Conservation (phyloP, 1,140 invertebrate species). For the Oreohelix idahoensis region DNA sequence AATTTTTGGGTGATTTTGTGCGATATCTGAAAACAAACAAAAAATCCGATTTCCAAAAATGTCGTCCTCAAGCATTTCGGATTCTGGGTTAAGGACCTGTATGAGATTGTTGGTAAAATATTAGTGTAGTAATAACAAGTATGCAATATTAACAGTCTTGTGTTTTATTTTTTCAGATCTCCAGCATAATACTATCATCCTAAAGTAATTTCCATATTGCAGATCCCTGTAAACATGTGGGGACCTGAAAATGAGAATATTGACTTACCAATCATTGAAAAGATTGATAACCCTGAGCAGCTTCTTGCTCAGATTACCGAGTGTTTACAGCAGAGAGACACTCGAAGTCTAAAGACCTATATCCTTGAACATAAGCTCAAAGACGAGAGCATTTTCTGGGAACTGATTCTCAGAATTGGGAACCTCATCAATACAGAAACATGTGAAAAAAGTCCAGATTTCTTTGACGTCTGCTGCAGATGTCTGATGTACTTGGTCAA, state of each 20-base stretch:
- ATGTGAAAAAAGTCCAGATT: conserved; percentile 73
- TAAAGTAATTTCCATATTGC: too few relatives aligned
- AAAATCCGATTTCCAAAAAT: too few relatives aligned
- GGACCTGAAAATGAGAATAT: conserved; percentile 10
- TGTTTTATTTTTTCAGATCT: too few relatives aligned
- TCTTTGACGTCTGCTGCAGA: conserved; percentile 78
- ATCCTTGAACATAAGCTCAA: conserved; percentile 56
- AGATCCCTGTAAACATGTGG: conserved; percentile 37
- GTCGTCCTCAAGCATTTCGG: too few relatives aligned
- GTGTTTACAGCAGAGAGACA: conserved; percentile 48
- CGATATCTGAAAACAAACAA: too few relatives aligned
- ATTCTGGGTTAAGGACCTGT: too few relatives aligned
- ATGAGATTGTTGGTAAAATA: too few relatives aligned
- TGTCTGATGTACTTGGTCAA: conserved; percentile 78
- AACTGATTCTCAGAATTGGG: conserved; percentile 77
- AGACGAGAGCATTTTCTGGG: conserved; percentile 70
- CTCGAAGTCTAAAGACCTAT: conserved; percentile 49
- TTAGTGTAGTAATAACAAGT: too few relatives aligned
- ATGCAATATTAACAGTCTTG: too few relatives aligned
- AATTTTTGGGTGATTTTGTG: too few relatives aligned
- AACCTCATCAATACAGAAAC: conserved; percentile 76
- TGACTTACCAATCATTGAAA: conserved; percentile 40
- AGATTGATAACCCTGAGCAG: conserved; percentile 41
- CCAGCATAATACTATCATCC: too few relatives aligned
- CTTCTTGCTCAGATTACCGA: conserved; percentile 50